phyloP scores from a whole-genome alignment of 2,888 invertebrate genomes.

The Lycaena phlaeas region DNA sequence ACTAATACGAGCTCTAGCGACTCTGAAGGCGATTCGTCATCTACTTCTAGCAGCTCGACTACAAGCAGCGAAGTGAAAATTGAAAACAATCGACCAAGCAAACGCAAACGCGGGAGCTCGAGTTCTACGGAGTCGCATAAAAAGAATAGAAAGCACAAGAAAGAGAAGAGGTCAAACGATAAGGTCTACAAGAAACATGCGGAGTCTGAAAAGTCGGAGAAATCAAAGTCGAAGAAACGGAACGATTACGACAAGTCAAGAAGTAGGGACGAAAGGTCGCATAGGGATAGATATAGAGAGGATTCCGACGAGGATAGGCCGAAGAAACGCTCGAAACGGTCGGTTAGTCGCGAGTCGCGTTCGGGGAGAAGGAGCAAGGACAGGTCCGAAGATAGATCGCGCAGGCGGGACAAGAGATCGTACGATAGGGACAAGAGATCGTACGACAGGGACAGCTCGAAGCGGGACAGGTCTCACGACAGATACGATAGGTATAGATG shows the following conservation, averaged over 20 bases:
- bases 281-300: slow-evolving; percentile 49
- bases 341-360: slow-evolving; percentile 47
- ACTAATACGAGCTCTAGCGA: slow-evolving; percentile 53
- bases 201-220: slow-evolving; percentile 38
- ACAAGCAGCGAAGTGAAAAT: slow-evolving; percentile 36
- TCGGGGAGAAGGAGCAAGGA: slow-evolving; percentile 36
- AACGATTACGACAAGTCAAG: slow-evolving; percentile 48
- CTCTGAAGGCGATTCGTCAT: slow-evolving; percentile 47
- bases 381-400: slow-evolving; percentile 36
- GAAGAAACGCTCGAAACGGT: slow-evolving; percentile 44
- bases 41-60: slow-evolving; percentile 36
- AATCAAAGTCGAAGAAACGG: slow-evolving; percentile 35
- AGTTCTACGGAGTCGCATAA: slow-evolving; percentile 43
- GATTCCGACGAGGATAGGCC: slow-evolving; percentile 50
- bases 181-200: slow-evolving; percentile 38
- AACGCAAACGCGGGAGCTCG: slow-evolving; percentile 48
- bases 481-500: slow-evolving; percentile 61
- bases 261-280: slow-evolving; percentile 40
- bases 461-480: slow-evolving; percentile 33
- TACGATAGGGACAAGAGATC: slow-evolving; percentile 43
- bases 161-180: slow-evolving; percentile 37
- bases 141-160: slow-evolving; percentile 41
- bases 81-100: slow-evolving; percentile 36
- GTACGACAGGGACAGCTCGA: slow-evolving; percentile 37
- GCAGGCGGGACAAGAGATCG: slow-evolving; percentile 37